A percentile compares a stretch with the other conserved stretches of the same genome.
These are phyloP conservation scores for Bryconaethiops microstoma DNA, from an alignment of 2,797 vertebrate species.

Conservation along the genomic window DNA sequence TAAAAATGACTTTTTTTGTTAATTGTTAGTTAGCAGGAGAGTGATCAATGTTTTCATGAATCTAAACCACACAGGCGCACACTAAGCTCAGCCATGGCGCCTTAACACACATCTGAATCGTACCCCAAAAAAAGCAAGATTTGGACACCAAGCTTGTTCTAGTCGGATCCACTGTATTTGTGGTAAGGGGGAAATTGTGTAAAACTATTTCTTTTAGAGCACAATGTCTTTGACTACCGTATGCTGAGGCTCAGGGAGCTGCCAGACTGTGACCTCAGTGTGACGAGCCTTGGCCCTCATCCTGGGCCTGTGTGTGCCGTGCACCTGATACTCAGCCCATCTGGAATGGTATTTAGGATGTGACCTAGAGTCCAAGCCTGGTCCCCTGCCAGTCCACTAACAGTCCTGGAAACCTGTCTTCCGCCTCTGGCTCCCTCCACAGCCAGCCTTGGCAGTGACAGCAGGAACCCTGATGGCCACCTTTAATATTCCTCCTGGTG, in stretches of 20 bases:
- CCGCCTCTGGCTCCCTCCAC: not conserved
- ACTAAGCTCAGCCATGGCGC: no score
- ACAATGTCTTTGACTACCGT: not conserved
- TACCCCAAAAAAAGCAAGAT: no score
- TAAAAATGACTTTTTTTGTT: no score
- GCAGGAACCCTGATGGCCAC: not conserved
- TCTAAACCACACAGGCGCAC: no score
- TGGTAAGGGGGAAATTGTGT: not conserved
- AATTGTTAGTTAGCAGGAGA: no score
- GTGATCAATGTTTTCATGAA: no score
- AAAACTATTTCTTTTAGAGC: not conserved
- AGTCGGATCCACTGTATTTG: not conserved
- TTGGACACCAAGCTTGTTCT: no score
- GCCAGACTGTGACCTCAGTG: conserved; percentile 3
- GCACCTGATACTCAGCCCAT: conserved; percentile 26
- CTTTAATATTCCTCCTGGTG: not conserved
- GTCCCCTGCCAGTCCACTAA: conserved; percentile 8
- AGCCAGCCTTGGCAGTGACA: conserved; percentile 12
- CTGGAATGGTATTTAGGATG: conserved; percentile 27
- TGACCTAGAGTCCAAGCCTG: conserved; percentile 13
- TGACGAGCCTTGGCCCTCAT: not conserved
- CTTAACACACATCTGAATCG: no score
- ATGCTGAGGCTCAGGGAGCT: not conserved
- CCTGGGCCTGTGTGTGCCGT: not conserved
- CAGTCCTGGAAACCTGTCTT: not conserved